Percentiles rank a stretch among this genome's conserved stretches.
phyloP scores from a whole-genome alignment of 2,113 vertebrate genomes.

The Vanacampus margaritifer region DNA sequence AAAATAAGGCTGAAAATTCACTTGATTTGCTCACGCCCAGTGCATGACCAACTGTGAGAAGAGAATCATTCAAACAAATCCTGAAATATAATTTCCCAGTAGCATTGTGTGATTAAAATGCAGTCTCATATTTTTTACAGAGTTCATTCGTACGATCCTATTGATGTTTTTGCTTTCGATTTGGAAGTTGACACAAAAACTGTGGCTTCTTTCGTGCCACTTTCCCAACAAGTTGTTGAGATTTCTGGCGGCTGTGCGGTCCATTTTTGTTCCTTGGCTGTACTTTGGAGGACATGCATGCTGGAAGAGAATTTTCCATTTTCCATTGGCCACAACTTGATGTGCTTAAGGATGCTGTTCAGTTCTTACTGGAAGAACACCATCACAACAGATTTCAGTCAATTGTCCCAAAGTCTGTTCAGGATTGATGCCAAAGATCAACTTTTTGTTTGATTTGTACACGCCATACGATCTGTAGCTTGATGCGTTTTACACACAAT shows the following conservation, averaged over 20 bases:
- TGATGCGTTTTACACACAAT: not conserved
- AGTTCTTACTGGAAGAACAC: constrained; percentile 35
- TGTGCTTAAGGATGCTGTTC: constrained; percentile 17
- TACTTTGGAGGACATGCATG: constrained; percentile 34
- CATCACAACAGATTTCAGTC: constrained; percentile 20
- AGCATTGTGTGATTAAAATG: no score
- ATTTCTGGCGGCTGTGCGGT: constrained; percentile 23
- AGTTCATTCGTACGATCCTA: no score
- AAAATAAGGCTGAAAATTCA: no score
- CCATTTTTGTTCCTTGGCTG: constrained; percentile 41
- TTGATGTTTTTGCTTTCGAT: not conserved
- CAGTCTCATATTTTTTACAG: no score
- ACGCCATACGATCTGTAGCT: not conserved
- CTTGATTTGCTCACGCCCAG: no score
- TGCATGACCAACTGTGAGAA: no score
- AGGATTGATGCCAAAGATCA: constrained; percentile 1
- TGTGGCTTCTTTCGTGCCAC: not conserved
- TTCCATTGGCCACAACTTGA: constrained; percentile 14
- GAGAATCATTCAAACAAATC: no score
- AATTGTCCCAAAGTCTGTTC: constrained; percentile 18
- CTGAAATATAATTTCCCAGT: no score
- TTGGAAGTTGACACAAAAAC: not conserved
- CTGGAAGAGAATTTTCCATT: constrained; percentile 37
- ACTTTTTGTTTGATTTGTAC: not conserved
- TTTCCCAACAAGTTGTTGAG: not conserved